Percentiles rank a stretch among this genome's conserved stretches.
These are phyloP conservation scores for Danaus melanippus DNA, from an alignment of 1,140 invertebrate species.

Conservation along the genomic window DNA sequence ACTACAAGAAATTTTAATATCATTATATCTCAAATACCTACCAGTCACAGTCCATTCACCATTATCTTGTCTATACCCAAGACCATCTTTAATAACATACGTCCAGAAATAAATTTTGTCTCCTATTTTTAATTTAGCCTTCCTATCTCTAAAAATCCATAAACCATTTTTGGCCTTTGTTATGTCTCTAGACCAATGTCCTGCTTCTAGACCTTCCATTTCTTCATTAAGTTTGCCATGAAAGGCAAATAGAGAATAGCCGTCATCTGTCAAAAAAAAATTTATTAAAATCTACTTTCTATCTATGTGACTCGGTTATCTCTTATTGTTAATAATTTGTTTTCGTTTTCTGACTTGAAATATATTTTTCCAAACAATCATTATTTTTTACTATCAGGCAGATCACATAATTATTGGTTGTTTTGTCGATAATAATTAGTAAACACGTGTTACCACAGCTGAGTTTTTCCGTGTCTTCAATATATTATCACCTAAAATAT, in stretches of 20 bases:
- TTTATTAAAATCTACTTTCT: too few relatives aligned
- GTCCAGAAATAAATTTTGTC: conserved; percentile 83
- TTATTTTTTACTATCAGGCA: too few relatives aligned
- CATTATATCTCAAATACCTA: conserved; percentile 18
- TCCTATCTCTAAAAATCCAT: conserved; percentile 78
- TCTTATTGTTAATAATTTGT: too few relatives aligned
- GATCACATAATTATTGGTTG: too few relatives aligned
- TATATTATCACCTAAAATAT: too few relatives aligned
- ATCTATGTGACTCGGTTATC: too few relatives aligned
- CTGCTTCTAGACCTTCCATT: conserved; percentile 79
- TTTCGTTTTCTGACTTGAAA: too few relatives aligned
- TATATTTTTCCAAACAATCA: too few relatives aligned
- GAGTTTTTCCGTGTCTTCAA: too few relatives aligned
- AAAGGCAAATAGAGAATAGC: conserved; percentile 79
- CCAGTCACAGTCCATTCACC: conserved; percentile 71
- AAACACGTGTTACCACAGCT: too few relatives aligned
- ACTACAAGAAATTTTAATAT: neutral
- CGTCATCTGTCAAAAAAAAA: conserved; percentile 64
- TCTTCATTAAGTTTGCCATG: conserved; percentile 82
- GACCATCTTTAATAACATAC: conserved; percentile 77
- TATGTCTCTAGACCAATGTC: conserved; percentile 78
- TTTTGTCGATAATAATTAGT: too few relatives aligned
- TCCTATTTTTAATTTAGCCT: conserved; percentile 72
- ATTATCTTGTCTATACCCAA: conserved; percentile 75
- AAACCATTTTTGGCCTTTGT: conserved; percentile 73